A percentile compares a stretch with the other conserved stretches of the same genome.
Evolutionary conservation across 2,888 invertebrate species (phyloP).

Genomic region (Drymonia ruficornis): DNA sequence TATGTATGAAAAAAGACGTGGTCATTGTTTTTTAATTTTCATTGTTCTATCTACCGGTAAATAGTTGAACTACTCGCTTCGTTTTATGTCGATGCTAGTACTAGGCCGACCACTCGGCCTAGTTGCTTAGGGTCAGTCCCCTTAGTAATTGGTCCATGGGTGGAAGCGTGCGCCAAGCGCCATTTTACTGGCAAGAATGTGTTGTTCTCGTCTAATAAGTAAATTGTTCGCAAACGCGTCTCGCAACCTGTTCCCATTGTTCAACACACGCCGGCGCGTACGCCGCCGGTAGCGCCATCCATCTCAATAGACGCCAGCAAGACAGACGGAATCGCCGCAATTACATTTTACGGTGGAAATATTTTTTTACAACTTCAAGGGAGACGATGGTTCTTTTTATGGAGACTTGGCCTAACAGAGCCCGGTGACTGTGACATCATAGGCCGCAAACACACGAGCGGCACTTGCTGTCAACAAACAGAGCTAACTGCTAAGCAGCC

Average conservation of each 20-base stretch:
- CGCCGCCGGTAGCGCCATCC: slow-evolving; percentile 40
- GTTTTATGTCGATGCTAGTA: too few species aligned
- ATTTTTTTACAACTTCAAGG: neutral
- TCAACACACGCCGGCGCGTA: slow-evolving; percentile 48
- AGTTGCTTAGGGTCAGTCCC: too few species aligned
- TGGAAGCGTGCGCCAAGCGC: slow-evolving; percentile 6
- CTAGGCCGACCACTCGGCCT: too few species aligned
- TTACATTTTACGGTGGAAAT: slow-evolving; percentile 4
- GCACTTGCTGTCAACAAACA: too few species aligned
- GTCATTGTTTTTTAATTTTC: too few species aligned
- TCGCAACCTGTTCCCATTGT: slow-evolving; percentile 75
- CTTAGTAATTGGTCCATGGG: too few species aligned
- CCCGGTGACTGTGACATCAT: too few species aligned
- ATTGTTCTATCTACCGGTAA: too few species aligned
- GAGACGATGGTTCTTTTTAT: neutral
- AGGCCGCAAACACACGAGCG: too few species aligned
- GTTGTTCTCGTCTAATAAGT: slow-evolving; percentile 72
- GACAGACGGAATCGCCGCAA: neutral
- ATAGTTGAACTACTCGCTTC: too few species aligned
- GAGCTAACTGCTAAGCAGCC: too few species aligned
- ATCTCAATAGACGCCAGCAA: slow-evolving; percentile 9
- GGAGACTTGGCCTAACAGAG: neutral
- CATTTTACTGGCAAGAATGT: slow-evolving; percentile 57
- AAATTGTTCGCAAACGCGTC: slow-evolving; percentile 73
- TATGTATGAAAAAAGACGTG: too few species aligned